Percentiles rank a stretch among this genome's conserved stretches.
Conservation (phyloP, 2,888 invertebrate species). For the Papilio gigon region DNA sequence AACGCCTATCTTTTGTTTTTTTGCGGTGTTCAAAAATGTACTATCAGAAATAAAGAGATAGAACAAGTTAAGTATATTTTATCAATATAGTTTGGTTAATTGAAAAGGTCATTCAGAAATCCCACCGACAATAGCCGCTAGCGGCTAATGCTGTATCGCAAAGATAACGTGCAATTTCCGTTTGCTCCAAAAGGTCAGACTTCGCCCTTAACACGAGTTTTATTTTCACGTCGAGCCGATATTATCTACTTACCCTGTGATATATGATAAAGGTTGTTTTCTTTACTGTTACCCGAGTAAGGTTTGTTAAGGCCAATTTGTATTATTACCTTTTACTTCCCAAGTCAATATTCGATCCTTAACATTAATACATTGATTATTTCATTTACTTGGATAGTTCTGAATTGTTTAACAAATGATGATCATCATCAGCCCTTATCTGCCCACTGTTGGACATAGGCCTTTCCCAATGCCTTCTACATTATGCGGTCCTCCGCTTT, state of each 20-base stretch:
- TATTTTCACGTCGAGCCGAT: slow-evolving; percentile 12
- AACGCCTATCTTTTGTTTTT: too few relatives aligned
- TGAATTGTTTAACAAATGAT: too few relatives aligned
- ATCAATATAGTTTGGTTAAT: not conserved
- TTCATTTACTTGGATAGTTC: too few relatives aligned
- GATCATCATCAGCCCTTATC: too few relatives aligned
- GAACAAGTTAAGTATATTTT: not conserved
- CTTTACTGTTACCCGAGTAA: not conserved
- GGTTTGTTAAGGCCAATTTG: not conserved
- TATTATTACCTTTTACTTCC: not conserved
- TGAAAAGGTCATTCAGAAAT: slow-evolving; percentile 9
- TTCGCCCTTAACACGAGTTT: slow-evolving; percentile 36
- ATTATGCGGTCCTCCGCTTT: too few relatives aligned
- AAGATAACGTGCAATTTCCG: slow-evolving; percentile 52
- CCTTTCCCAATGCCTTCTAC: too few relatives aligned
- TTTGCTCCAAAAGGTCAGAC: slow-evolving; percentile 48
- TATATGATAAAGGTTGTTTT: slow-evolving; percentile 17
- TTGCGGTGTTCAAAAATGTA: not conserved
- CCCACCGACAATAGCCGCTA: slow-evolving; percentile 18
- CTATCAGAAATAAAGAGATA: not conserved
- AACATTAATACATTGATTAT: too few relatives aligned
- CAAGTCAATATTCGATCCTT: too few relatives aligned
- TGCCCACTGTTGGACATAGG: too few relatives aligned
- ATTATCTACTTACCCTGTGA: slow-evolving; percentile 8
- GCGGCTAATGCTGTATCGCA: slow-evolving; percentile 17